These are phyloP conservation scores for Sebastes fasciatus DNA, from an alignment of 2,113 vertebrate species.

Conservation along the genomic window DNA sequence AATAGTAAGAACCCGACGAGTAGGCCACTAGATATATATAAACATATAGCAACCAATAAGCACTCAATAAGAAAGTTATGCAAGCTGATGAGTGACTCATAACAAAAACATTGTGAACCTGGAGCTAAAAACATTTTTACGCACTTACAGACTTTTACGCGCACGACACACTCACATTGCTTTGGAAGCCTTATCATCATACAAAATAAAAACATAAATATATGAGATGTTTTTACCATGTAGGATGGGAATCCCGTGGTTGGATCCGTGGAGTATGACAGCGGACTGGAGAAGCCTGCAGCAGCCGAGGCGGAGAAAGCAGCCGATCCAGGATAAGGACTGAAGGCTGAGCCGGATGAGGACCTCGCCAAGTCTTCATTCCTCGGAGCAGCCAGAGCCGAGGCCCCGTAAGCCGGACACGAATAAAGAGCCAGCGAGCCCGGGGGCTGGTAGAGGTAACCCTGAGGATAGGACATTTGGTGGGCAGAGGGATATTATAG, in stretches of 20 bases:
- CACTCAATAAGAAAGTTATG: slow-evolving; percentile 43
- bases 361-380: slow-evolving; percentile 95
- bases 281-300: slow-evolving; percentile 92
- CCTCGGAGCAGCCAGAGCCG: slow-evolving; percentile 93
- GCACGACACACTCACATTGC: not conserved
- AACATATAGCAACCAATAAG: not conserved
- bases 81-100: not conserved
- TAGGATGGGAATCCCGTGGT: slow-evolving; percentile 95
- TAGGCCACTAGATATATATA: slow-evolving; percentile 29
- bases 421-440: slow-evolving; percentile 98
- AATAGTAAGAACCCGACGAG: slow-evolving; percentile 2
- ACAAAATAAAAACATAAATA: not conserved
- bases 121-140: not conserved
- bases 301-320: slow-evolving; percentile 94
- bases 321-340: slow-evolving; percentile 96
- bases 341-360: slow-evolving; percentile 97
- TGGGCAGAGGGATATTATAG: slow-evolving; percentile 73
- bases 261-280: slow-evolving; percentile 93
- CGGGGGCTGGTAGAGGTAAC: slow-evolving; percentile 99
- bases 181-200: not conserved
- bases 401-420: slow-evolving; percentile 95
- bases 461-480: slow-evolving; percentile 99
- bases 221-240: slow-evolving; percentile 88
- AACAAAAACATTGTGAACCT: slow-evolving; percentile 5
- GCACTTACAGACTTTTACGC: not conserved